Conservation (phyloP, 2,797 vertebrate genomes). For the Leucoraja ocellata region DNA sequence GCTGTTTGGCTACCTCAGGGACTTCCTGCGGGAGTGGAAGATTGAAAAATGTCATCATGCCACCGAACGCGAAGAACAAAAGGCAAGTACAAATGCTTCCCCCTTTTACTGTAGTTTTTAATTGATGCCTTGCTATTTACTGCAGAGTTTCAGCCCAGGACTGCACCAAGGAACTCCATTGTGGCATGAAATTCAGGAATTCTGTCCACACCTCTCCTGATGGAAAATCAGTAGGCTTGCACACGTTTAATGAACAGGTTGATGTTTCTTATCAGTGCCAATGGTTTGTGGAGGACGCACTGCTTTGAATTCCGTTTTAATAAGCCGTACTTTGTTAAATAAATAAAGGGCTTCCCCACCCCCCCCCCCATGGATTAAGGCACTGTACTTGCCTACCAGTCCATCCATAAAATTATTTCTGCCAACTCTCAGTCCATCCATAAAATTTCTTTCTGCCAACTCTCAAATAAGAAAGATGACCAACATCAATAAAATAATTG, state of each 20-base stretch:
- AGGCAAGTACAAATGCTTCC: slow-evolving; percentile 58
- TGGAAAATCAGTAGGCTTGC: neutral
- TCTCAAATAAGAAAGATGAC: neutral
- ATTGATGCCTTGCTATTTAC: neutral
- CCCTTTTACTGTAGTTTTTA: slow-evolving; percentile 38
- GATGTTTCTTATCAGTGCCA: neutral
- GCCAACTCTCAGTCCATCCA: neutral
- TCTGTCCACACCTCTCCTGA: neutral
- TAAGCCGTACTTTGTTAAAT: neutral
- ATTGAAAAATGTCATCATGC: slow-evolving; percentile 88
- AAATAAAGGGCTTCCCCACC: neutral
- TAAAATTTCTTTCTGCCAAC: neutral
- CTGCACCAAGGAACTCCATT: neutral
- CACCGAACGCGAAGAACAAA: slow-evolving; percentile 83
- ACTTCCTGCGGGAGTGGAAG: slow-evolving; percentile 90
- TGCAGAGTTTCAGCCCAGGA: neutral
- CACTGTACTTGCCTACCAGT: neutral
- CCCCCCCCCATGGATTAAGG: neutral
- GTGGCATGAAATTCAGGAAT: neutral
- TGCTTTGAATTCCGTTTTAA: neutral
- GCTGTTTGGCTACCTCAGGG: slow-evolving; percentile 89
- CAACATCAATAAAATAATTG: neutral
- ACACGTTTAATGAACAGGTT: neutral
- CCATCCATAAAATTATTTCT: neutral
- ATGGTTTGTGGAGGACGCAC: neutral